Evolutionary conservation across 2,888 invertebrate genomes (phyloP).

Genomic region (Campoplex capitator): DNA sequence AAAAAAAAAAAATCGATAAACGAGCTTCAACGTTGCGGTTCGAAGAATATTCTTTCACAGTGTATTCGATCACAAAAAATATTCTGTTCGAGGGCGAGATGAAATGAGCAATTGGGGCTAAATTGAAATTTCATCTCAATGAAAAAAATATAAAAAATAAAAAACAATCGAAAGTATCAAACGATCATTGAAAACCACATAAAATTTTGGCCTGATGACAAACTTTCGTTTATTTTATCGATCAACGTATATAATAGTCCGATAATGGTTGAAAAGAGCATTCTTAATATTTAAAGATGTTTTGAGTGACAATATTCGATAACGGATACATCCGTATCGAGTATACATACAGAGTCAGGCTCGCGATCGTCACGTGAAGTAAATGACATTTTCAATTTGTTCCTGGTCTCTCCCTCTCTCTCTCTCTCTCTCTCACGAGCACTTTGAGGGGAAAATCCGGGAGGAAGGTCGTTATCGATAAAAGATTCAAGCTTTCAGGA

Average conservation of each 20-base stretch:
- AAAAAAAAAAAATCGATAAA: too few species aligned
- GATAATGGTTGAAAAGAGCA: not conserved
- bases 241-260: not conserved
- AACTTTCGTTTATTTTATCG: too few species aligned
- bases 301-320: not conserved
- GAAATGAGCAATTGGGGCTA: not conserved
- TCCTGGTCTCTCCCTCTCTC: not conserved
- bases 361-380: slow-evolving; percentile 20
- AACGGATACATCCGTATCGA: not conserved
- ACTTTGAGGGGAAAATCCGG: slow-evolving; percentile 7
- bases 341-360: not conserved
- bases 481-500: slow-evolving; percentile 47
- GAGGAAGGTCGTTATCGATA: slow-evolving; percentile 42
- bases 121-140: not conserved
- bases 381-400: slow-evolving; percentile 64
- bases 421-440: not conserved
- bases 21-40: not conserved
- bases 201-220: not conserved
- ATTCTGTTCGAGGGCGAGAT: not conserved
- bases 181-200: not conserved
- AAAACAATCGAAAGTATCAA: not conserved
- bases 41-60: not conserved
- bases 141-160: not conserved
- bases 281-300: not conserved
- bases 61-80: not conserved